Conservation (phyloP, 1,140 invertebrate species). For the Popillia japonica region DNA sequence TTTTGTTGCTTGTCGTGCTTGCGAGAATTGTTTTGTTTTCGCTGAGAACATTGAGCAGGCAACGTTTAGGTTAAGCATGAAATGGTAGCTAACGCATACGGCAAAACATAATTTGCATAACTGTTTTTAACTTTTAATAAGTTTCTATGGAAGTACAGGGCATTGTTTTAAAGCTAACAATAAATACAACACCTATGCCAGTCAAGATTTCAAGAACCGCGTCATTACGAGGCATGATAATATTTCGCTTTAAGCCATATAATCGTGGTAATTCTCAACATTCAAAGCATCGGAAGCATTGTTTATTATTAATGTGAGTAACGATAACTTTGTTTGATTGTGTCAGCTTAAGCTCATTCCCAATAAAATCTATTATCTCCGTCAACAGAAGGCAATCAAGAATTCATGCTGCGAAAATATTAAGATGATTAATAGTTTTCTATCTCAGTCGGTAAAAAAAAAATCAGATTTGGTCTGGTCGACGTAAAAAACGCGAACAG, state of each 20-base stretch:
- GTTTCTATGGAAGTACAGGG: not conserved
- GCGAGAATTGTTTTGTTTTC: not conserved
- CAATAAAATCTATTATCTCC: not conserved
- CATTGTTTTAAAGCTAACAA: constrained; percentile 7
- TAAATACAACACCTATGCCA: not conserved
- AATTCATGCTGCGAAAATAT: constrained; percentile 2
- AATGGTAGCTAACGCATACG: not conserved
- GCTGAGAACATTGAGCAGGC: not conserved
- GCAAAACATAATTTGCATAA: not conserved
- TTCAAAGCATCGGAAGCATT: too few relatives aligned
- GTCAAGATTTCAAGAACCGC: not conserved
- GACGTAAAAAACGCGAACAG: not conserved
- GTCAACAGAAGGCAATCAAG: not conserved
- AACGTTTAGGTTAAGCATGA: not conserved
- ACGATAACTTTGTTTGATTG: too few relatives aligned
- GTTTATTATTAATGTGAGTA: too few relatives aligned
- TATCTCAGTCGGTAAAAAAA: not conserved
- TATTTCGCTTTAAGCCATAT: too few relatives aligned
- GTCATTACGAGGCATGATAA: too few relatives aligned
- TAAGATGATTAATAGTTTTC: not conserved
- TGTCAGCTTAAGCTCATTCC: too few relatives aligned
- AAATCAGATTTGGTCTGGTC: not conserved
- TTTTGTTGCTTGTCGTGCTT: not conserved
- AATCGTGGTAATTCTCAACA: too few relatives aligned
- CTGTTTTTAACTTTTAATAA: not conserved